Conservation (phyloP, 1,140 invertebrate genomes). For the Caligus rogercresseyi region DNA sequence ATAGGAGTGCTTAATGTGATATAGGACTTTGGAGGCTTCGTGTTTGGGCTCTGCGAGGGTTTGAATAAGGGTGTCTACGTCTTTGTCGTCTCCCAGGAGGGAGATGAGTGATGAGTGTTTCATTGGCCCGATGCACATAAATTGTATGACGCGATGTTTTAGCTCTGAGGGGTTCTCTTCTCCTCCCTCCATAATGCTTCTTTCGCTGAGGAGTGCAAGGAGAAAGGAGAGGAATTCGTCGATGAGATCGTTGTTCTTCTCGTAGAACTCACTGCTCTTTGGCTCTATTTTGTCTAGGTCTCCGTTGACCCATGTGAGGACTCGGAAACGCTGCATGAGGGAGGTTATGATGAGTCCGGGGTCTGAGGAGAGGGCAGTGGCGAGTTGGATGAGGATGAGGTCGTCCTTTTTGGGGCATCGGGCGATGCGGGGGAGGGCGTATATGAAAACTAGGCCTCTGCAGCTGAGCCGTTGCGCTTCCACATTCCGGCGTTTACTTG, state of each 20-base stretch:
- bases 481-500: constrained; percentile 87
- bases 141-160: constrained; percentile 54
- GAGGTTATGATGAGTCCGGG: constrained; percentile 2
- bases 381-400: constrained; percentile 1
- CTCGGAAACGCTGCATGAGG: constrained; percentile 4
- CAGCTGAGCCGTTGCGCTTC: constrained; percentile 87
- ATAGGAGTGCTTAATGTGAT: constrained; percentile 34
- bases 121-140: constrained; percentile 79
- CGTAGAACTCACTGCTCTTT: not conserved
- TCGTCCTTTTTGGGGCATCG: constrained; percentile 27
- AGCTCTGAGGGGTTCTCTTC: not conserved
- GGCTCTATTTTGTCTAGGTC: not conserved
- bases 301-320: not conserved
- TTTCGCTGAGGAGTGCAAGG: not conserved
- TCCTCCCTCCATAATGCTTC: not conserved
- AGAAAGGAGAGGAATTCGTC: constrained; percentile 8
- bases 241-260: not conserved
- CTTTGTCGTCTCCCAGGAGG: not conserved
- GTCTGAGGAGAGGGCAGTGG: not conserved
- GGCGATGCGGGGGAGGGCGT: constrained; percentile 81
- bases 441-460: constrained; percentile 91
- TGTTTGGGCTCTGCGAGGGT: not conserved
- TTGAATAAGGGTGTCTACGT: not conserved
- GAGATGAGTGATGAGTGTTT: constrained; percentile 48
- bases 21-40: not conserved